Conservation (phyloP, 2,113 vertebrate genomes). For the Xenus cinereus region DNA sequence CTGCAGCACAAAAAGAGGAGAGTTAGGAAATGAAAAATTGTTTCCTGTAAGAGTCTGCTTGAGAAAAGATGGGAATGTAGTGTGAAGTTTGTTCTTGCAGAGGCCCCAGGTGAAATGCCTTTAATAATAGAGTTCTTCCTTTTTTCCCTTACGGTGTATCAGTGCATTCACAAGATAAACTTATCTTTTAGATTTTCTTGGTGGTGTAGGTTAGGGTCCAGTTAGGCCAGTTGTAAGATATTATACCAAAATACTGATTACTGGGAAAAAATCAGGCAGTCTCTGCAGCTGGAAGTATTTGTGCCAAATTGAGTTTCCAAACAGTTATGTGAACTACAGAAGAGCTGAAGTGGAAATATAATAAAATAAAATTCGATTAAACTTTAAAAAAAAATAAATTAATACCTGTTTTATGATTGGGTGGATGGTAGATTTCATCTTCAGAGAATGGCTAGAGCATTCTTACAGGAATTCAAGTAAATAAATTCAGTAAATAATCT, state of each 20-base stretch:
- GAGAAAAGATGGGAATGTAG: neutral
- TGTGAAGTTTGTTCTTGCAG: neutral
- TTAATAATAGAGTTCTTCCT: neutral
- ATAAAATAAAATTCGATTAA: neutral
- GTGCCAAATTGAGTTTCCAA: neutral
- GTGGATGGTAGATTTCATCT: rapidly evolving
- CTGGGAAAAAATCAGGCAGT: neutral
- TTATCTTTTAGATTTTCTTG: neutral
- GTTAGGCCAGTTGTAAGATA: neutral
- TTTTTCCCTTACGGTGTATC: neutral
- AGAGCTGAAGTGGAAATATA: neutral
- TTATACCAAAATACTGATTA: neutral
- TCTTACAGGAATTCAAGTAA: neutral
- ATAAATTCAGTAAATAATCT: neutral
- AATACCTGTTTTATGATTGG: neutral
- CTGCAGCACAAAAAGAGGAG: neutral
- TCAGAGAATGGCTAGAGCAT: neutral
- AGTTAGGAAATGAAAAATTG: neutral
- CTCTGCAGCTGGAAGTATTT: neutral
- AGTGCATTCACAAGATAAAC: neutral
- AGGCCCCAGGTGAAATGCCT: neutral
- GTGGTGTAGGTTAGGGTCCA: neutral
- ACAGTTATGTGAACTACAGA: neutral
- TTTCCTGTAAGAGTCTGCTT: neutral
- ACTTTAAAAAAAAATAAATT: neutral